Evolutionary conservation across 2,797 vertebrate species (phyloP).

Genomic region (Macropodus opercularis): DNA sequence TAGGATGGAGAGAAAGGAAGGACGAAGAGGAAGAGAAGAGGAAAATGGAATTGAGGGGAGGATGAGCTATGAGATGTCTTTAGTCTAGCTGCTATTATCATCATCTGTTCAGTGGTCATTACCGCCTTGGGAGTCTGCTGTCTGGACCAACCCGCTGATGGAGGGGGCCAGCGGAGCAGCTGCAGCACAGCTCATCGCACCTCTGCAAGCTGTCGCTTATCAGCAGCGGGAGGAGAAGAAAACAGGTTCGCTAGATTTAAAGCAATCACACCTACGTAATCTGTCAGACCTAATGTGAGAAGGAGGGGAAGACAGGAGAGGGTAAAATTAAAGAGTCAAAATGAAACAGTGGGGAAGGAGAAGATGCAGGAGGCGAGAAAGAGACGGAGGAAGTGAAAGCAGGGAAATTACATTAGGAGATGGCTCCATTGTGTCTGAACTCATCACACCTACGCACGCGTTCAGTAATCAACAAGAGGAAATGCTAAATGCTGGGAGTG

Average conservation of each 20-base stretch:
- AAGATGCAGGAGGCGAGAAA: conserved; percentile 21
- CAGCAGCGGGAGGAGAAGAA: conserved; percentile 33
- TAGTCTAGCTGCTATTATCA: conserved; percentile 74
- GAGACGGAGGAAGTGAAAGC: conserved; percentile 20
- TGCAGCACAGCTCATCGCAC: conserved; percentile 74
- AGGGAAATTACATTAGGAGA: conserved; percentile 41
- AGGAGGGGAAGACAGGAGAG: conserved; percentile 38
- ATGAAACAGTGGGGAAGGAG: conserved; percentile 9
- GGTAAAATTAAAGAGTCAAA: conserved; percentile 42
- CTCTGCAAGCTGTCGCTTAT: conserved; percentile 70
- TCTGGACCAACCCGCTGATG: conserved; percentile 65
- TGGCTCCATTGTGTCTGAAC: conserved; percentile 47
- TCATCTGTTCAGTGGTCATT: conserved; percentile 83
- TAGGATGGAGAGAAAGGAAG: background rate
- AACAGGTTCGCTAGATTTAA: conserved; percentile 9
- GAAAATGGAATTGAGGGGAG: conserved; percentile 40
- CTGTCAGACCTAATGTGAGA: conserved; percentile 20
- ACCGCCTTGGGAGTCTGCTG: conserved; percentile 76
- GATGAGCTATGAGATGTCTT: conserved; percentile 73
- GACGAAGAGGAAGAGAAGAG: conserved; percentile 6
- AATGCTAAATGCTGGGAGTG: conserved; percentile 26
- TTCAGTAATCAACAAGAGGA: conserved; percentile 49
- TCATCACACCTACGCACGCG: conserved; percentile 54
- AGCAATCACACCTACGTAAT: conserved; percentile 39
- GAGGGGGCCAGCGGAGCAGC: conserved; percentile 76